These are phyloP conservation scores for Pterocles gutturalis DNA, from an alignment of 2,113 vertebrate genomes.

Conservation along the genomic window DNA sequence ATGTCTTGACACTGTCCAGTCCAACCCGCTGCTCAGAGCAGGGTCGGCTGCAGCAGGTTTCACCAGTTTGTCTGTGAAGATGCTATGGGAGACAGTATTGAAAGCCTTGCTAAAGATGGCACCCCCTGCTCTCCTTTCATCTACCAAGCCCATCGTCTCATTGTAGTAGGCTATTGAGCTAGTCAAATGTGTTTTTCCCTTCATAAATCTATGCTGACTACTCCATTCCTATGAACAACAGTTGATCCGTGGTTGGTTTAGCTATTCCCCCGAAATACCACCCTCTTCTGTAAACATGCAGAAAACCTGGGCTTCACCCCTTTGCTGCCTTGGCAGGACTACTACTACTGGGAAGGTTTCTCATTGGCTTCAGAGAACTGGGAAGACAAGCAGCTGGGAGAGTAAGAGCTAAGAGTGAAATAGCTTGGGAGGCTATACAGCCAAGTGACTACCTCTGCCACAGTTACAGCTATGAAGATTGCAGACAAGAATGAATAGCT, in stretches of 20 bases:
- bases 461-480: background rate
- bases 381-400: background rate
- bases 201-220: background rate
- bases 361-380: background rate
- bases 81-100: background rate
- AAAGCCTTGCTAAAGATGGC: background rate
- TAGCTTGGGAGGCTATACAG: background rate
- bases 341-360: background rate
- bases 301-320: background rate
- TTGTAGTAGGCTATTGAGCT: background rate
- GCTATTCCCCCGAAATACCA: background rate
- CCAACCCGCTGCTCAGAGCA: background rate
- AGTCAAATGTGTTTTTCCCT: background rate
- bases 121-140: background rate
- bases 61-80: background rate
- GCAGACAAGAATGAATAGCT: background rate
- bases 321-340: background rate
- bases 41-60: background rate
- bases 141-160: background rate
- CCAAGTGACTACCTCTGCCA: background rate
- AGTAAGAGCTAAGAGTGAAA: background rate
- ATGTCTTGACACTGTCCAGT: background rate
- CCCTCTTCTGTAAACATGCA: background rate
- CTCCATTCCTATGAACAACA: background rate
- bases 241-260: background rate